These are phyloP conservation scores for Reticulitermes speratus DNA, from an alignment of 1,140 invertebrate species.

Conservation along the genomic window DNA sequence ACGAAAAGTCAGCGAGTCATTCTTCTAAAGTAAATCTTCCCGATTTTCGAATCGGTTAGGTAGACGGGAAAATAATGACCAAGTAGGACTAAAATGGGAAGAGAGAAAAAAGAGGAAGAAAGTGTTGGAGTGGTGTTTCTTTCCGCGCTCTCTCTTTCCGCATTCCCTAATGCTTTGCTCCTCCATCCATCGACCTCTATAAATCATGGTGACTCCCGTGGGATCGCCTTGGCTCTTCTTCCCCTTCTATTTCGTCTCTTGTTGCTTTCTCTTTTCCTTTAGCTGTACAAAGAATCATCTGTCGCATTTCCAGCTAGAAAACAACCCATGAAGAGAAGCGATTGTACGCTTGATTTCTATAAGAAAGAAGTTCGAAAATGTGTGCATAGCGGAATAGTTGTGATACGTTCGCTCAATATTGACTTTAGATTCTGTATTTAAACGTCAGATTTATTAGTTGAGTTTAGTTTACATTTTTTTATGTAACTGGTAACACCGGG, in stretches of 20 bases:
- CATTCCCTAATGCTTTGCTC: neutral
- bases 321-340: neutral
- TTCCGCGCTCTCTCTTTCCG: neutral
- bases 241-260: neutral
- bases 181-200: neutral
- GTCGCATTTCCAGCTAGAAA: neutral
- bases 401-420: no score
- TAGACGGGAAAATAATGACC: neutral
- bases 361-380: no score
- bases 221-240: neutral
- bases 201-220: constrained; percentile 2
- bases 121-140: neutral
- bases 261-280: neutral
- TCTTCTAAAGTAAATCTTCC: neutral
- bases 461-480: no score
- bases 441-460: no score
- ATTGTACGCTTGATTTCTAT: neutral
- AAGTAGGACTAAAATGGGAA: neutral
- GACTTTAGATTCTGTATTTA: no score
- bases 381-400: no score
- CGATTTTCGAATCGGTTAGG: neutral
- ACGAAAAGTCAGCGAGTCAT: neutral
- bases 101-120: neutral
- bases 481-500: no score
- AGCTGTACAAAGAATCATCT: neutral